Base-by-base conservation (phyloP, 2,888 invertebrate genomes). In the Aleiodes testaceus region DNA sequence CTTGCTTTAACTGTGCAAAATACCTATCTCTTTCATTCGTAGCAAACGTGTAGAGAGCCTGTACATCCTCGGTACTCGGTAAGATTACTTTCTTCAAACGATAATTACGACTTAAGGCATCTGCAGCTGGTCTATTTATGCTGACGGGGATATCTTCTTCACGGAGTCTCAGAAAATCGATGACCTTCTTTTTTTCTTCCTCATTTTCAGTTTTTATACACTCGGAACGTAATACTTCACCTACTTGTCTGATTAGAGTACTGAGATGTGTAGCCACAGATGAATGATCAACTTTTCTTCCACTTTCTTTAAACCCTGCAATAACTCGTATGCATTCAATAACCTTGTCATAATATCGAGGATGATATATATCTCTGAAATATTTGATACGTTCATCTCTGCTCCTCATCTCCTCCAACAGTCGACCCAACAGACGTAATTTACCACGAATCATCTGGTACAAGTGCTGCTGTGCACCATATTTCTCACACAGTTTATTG, bases 401-500 rank as follows among this genome's bases (percentile, higher is more conserved):
- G n/a, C n/a, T n/a, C n/a, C n/a, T n/a, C n/a, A n/a, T n/a, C n/a
- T n/a, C n/a, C n/a, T n/a, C 5, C 26, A 75, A 66, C 11, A 76
- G 71, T 14, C 69, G 64, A 18, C 74, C 74, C 3, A 74, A 6
- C n/a, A 76, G 61, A 66, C 76, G 12, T 14, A 77, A 14, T 12
- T 73, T 67, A 36, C 68, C 70, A 7, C 75, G 59, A 18, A 77
- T 76, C 75, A 73, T 74, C 12, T 75, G 44, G 42, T 61, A 61
- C 50, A 73, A 66, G 63, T 72, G 45, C 6, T 16, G 26, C 12
- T 73, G 42, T 5, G 11, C 36, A 61, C 52, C 9, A 67, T 72
- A 77, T 64, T 76, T 75, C 14, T 53, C 44, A 44, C 72, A 72
- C 50, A 74, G 47, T 61, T 67, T 66, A 72, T 76, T 77, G 7